phyloP scores from a whole-genome alignment of 2,888 invertebrate species.

The Tetranychus piercei region DNA sequence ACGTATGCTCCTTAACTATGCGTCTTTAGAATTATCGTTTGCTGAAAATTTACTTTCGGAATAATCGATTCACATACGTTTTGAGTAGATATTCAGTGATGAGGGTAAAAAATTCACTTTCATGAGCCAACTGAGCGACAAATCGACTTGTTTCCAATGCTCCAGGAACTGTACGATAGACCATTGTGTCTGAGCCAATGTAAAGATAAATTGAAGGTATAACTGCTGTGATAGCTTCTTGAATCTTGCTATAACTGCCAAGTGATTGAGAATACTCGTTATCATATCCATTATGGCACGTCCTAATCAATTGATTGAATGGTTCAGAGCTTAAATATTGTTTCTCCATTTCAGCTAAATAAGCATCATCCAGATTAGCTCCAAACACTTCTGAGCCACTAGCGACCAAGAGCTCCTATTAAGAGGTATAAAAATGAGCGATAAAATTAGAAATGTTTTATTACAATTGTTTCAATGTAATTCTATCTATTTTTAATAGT shows the following conservation, averaged over 20 bases:
- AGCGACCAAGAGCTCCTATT: not conserved
- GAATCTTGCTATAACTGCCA: not conserved
- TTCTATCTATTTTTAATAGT: not conserved
- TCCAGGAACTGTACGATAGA: not conserved
- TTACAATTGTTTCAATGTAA: not conserved
- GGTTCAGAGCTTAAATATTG: not conserved
- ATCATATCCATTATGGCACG: not conserved
- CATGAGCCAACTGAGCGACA: constrained; percentile 1
- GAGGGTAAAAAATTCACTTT: constrained; percentile 5
- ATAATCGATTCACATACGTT: not conserved
- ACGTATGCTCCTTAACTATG: no score
- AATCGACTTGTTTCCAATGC: not conserved
- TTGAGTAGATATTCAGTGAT: constrained; percentile 1
- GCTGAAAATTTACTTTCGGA: not conserved
- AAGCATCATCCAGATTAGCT: not conserved
- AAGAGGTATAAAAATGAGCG: not conserved
- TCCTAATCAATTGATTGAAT: not conserved
- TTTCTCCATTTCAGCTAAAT: not conserved
- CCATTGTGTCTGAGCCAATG: not conserved
- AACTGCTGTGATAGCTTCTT: not conserved
- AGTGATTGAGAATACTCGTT: not conserved
- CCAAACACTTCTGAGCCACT: not conserved
- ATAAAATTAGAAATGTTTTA: not conserved
- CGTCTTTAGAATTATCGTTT: not conserved
- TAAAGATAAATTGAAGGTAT: not conserved